phyloP scores from a whole-genome alignment of 2,113 vertebrate species.

The Alexandromys fortis region DNA sequence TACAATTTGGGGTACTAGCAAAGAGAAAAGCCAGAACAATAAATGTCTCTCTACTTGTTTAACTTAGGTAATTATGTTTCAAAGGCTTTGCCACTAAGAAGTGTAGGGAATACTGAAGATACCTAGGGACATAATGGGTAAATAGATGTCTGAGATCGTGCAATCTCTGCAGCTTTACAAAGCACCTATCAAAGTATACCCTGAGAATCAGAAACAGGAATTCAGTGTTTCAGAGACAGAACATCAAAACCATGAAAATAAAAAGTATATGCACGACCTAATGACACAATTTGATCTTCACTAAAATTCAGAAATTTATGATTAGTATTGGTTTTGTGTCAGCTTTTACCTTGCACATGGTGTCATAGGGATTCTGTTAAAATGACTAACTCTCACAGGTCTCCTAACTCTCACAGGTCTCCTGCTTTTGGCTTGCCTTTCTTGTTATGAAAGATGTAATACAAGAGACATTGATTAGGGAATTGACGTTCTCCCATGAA shows the following conservation, averaged over 20 bases:
- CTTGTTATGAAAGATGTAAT: slow-evolving; percentile 71
- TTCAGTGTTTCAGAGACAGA: slow-evolving; percentile 44
- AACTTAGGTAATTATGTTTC: slow-evolving; percentile 46
- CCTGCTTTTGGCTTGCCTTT: slow-evolving; percentile 62
- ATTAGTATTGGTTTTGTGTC: slow-evolving; percentile 26
- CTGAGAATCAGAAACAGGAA: slow-evolving; percentile 16
- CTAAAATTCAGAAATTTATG: slow-evolving; percentile 50
- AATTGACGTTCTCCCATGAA: slow-evolving; percentile 75
- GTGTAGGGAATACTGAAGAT: neutral
- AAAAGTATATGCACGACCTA: neutral
- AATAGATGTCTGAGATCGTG: neutral
- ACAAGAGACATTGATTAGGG: slow-evolving; percentile 77
- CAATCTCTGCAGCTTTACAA: neutral
- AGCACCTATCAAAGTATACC: neutral
- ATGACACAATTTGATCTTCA: slow-evolving; percentile 32
- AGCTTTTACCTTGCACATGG: neutral
- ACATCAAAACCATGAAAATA: slow-evolving; percentile 1
- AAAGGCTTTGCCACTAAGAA: neutral
- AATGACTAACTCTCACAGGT: slow-evolving; percentile 46
- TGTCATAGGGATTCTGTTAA: slow-evolving; percentile 43
- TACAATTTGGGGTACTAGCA: neutral
- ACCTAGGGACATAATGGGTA: neutral
- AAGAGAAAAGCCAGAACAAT: slow-evolving; percentile 23
- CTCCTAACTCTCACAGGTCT: slow-evolving; percentile 32
- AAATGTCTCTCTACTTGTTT: neutral